phyloP scores from a whole-genome alignment of 2,888 invertebrate species.

The Drosophila pseudotalamancana region DNA sequence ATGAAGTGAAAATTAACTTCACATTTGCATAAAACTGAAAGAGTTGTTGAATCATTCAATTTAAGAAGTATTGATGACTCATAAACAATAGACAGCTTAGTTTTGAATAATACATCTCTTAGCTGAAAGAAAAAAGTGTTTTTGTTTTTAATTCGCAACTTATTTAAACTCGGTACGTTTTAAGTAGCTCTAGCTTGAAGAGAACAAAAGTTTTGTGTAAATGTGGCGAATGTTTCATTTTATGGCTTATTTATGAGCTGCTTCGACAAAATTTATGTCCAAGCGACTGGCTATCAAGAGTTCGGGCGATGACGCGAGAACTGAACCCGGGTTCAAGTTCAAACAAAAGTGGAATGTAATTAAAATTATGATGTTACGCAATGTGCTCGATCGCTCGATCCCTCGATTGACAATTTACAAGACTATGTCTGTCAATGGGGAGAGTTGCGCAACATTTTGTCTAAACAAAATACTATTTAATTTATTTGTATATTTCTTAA shows the following conservation, averaged over 20 bases:
- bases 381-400: conserved; percentile 18
- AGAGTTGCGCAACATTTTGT: conserved; percentile 26
- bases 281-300: conserved; percentile 16
- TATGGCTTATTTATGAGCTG: conserved; percentile 50
- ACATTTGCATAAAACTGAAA: conserved; percentile 30
- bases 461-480: conserved; percentile 16
- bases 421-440: conserved; percentile 19
- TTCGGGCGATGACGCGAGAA: conserved; percentile 41
- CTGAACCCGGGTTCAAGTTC: conserved; percentile 72
- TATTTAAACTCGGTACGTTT: neutral
- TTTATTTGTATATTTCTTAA: neutral
- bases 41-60: conserved; percentile 21
- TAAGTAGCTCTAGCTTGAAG: neutral
- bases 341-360: conserved; percentile 61
- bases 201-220: neutral
- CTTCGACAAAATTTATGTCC: conserved; percentile 29
- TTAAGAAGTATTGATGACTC: conserved; percentile 12
- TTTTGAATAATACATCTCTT: neutral
- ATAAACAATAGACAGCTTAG: neutral
- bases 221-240: conserved; percentile 38
- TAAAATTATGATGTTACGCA: conserved; percentile 73
- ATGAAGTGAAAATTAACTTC: conserved; percentile 17
- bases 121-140: neutral
- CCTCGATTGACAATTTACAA: conserved; percentile 48
- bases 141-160: conserved; percentile 19